Evolutionary conservation across 2,888 invertebrate species (phyloP).

Genomic region (Cantharis rufa): DNA sequence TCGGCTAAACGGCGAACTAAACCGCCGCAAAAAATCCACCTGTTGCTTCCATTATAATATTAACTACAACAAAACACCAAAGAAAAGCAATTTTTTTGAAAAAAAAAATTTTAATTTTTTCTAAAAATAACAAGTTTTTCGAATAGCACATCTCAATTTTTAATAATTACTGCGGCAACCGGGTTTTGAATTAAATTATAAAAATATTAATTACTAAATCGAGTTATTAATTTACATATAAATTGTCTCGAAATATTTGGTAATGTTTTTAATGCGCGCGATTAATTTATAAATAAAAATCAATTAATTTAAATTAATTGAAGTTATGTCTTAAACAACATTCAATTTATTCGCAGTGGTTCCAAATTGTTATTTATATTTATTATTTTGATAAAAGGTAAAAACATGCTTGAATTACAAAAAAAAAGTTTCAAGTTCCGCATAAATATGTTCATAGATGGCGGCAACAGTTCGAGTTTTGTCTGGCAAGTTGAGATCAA

Average conservation of each 20-base stretch:
- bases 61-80: slow-evolving; percentile 38
- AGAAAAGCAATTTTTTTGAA: not conserved
- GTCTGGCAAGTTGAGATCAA: slow-evolving; percentile 34
- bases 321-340: not conserved
- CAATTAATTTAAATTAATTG: not conserved
- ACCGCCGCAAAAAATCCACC: slow-evolving; percentile 46
- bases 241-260: not conserved
- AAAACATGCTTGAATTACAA: not conserved
- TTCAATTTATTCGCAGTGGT: not conserved
- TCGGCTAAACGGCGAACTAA: slow-evolving; percentile 48
- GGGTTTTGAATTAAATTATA: not conserved
- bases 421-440: slow-evolving; percentile 15
- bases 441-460: slow-evolving; percentile 38
- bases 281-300: not conserved
- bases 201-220: not conserved
- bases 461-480: slow-evolving; percentile 36
- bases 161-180: not conserved
- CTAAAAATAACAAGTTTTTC: not conserved
- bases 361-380: not conserved
- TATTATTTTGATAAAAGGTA: not conserved
- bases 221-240: not conserved
- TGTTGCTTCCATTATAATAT: slow-evolving; percentile 43
- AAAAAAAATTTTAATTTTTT: not conserved
- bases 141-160: not conserved
- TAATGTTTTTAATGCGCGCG: not conserved